Evolutionary conservation across 2,797 vertebrate species (phyloP).

Genomic region (Nannoperca australis): DNA sequence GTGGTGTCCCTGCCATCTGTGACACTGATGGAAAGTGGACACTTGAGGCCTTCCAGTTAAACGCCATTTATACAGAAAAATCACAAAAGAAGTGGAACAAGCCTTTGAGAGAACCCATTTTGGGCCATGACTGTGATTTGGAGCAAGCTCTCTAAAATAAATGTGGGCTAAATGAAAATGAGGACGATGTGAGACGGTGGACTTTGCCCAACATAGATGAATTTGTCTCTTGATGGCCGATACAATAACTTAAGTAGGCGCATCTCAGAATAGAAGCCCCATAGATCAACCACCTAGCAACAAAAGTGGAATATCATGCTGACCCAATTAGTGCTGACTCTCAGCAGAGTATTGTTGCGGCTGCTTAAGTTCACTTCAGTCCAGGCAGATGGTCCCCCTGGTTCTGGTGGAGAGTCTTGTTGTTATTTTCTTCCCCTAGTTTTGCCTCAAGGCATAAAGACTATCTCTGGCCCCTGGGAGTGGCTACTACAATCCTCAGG

Average conservation of each 20-base stretch:
- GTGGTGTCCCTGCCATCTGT: slow-evolving; percentile 29
- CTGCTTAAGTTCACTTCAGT: slow-evolving; percentile 41
- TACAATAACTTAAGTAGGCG: slow-evolving; percentile 72
- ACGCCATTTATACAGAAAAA: slow-evolving; percentile 40
- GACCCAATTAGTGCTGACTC: slow-evolving; percentile 75
- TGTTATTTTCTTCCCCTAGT: slow-evolving; percentile 43
- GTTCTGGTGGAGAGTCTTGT: slow-evolving; percentile 34
- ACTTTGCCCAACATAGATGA: slow-evolving; percentile 56
- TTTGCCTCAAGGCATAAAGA: slow-evolving; percentile 62
- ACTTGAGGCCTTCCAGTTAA: slow-evolving; percentile 26
- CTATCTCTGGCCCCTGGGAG: slow-evolving; percentile 59
- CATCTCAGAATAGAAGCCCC: slow-evolving; percentile 74
- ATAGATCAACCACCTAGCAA: slow-evolving; percentile 69
- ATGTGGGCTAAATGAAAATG: slow-evolving; percentile 61
- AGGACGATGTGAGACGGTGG: slow-evolving; percentile 58
- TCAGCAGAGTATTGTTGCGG: slow-evolving; percentile 58
- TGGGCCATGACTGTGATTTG: slow-evolving; percentile 48
- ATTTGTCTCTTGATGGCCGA: slow-evolving; percentile 73
- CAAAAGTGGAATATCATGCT: slow-evolving; percentile 72
- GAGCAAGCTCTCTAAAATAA: slow-evolving; percentile 61
- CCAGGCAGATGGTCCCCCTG: slow-evolving; percentile 58
- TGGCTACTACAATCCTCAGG: slow-evolving; percentile 46
- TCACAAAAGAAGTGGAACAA: slow-evolving; percentile 47
- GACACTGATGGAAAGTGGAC: slow-evolving; percentile 31
- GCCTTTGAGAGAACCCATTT: slow-evolving; percentile 52